These are phyloP conservation scores for Hyperoplus immaculatus DNA, from an alignment of 2,797 vertebrate species.

Conservation along the genomic window DNA sequence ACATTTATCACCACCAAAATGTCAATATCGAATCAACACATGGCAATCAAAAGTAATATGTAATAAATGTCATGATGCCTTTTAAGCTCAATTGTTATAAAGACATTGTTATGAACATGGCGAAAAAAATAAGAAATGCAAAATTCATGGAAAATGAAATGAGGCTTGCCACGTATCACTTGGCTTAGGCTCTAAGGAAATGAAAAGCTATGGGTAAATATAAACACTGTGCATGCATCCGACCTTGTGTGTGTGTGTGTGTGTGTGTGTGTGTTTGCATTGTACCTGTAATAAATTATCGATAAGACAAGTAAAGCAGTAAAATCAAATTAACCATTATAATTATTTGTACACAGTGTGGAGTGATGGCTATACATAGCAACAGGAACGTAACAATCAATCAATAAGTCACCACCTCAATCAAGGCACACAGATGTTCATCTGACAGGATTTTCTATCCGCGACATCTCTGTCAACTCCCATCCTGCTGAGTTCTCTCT, in stretches of 20 bases:
- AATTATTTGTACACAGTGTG: slow-evolving; percentile 39
- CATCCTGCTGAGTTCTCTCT: slow-evolving; percentile 6
- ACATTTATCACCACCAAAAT: background rate
- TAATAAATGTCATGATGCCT: background rate
- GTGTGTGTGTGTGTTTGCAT: background rate
- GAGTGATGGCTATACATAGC: slow-evolving; percentile 45
- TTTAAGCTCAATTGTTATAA: background rate
- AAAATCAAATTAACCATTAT: slow-evolving; percentile 60
- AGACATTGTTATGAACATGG: background rate
- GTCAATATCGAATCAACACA: background rate
- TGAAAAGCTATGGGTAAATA: slow-evolving; percentile 61
- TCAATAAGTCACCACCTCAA: slow-evolving; percentile 26
- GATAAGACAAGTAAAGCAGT: slow-evolving; percentile 43
- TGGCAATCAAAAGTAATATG: background rate
- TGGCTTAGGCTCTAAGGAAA: slow-evolving; percentile 63
- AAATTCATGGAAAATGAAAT: slow-evolving; percentile 59
- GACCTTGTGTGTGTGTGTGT: slow-evolving; percentile 10
- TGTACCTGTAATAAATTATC: slow-evolving; percentile 19
- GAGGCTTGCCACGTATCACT: slow-evolving; percentile 20
- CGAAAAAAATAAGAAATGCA: slow-evolving; percentile 19
- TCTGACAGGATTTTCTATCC: slow-evolving; percentile 20
- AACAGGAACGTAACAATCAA: slow-evolving; percentile 27
- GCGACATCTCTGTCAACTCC: slow-evolving; percentile 20
- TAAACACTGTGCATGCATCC: slow-evolving; percentile 36
- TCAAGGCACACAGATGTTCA: slow-evolving; percentile 45